Base-by-base conservation (phyloP, 1,140 invertebrate genomes). In the Anastrepha ludens region DNA sequence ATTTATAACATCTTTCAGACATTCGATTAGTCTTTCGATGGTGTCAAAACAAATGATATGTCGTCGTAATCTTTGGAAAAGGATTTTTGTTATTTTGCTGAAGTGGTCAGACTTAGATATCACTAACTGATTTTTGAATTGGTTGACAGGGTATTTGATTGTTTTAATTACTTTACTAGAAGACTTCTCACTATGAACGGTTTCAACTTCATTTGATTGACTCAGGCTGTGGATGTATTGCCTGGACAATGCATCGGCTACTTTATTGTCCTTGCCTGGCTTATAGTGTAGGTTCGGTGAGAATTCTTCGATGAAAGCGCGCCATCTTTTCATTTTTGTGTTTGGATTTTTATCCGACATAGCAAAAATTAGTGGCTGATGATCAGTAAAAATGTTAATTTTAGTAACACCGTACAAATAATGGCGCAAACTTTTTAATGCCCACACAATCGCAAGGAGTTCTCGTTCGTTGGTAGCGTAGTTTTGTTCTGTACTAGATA, bases 381-480 rank as follows among this genome's bases (percentile, higher is more conserved):
- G 88, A 47, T 88, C 67, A 4, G 88, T 87, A 81, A 60, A 87
- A 1, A 95, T 93, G 20, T 86, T 29, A 29, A 29, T 29, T 29
- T 29, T 29, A 29, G 29, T 29, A 29, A 29, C 29, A 29, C 29
- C 29, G 87, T 92, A 93, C 3, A 95, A 88, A 89, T 94, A 95
- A 41, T 91, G 91, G 87, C 93, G 60, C 9, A 89, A 55, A 50
- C 11, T 87, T 86, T 89, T 85, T 6, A 88, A 55, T 39, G 87
- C 85, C 87, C 88, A 87, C 3, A 88, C 87, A 62, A 87, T 88
- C 17, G 86, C 64, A n/a, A 87, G 59, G 6, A 88, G 41, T 41
- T 88, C 85, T 60, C 81, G 8, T 60, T 88, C 87, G 59, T 87
- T 87, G 47, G 88, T 86, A 1, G 88, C 87, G 47, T 86, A 88